A percentile compares a stretch with the other conserved stretches of the same genome.
These are phyloP conservation scores for Ochropacha duplaris DNA, from an alignment of 2,888 invertebrate species.

Conservation along the genomic window DNA sequence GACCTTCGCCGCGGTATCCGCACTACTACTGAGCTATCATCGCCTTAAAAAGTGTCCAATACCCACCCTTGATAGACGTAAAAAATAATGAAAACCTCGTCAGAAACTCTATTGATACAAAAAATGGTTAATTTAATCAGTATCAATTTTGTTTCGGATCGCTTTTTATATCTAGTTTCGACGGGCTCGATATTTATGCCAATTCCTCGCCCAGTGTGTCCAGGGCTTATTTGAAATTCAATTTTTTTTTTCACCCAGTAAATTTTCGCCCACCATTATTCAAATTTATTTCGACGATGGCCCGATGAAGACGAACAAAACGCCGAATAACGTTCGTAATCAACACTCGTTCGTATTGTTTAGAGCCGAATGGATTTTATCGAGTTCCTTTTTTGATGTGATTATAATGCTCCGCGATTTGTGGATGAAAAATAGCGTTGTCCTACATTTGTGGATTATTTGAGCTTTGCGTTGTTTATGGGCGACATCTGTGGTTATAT, in stretches of 20 bases:
- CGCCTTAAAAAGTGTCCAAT: no score
- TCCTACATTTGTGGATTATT: not conserved
- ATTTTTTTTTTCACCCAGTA: conserved; percentile 27
- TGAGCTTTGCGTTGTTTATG: not conserved
- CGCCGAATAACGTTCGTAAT: conserved; percentile 17
- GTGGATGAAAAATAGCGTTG: conserved; percentile 1
- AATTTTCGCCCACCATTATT: conserved; percentile 42
- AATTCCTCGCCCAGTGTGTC: conserved; percentile 13
- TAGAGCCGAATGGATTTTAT: conserved; percentile 7
- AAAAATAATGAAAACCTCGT: no score
- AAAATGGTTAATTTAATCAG: not conserved
- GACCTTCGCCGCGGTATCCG: no score
- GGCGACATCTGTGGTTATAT: not conserved
- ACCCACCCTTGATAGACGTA: no score
- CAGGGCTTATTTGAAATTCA: conserved; percentile 41
- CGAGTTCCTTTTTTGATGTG: conserved; percentile 6
- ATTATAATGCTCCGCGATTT: conserved; percentile 5
- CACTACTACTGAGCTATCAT: no score
- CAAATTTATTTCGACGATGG: conserved; percentile 35
- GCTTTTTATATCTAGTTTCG: not conserved
- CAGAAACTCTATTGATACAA: not conserved
- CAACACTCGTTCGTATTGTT: conserved; percentile 16
- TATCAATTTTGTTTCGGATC: conserved; percentile 3
- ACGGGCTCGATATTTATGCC: not conserved
- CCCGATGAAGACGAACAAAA: conserved; percentile 19